Evolutionary conservation across 2,888 invertebrate species (phyloP).

Genomic region (Perizoma flavofasciatum): DNA sequence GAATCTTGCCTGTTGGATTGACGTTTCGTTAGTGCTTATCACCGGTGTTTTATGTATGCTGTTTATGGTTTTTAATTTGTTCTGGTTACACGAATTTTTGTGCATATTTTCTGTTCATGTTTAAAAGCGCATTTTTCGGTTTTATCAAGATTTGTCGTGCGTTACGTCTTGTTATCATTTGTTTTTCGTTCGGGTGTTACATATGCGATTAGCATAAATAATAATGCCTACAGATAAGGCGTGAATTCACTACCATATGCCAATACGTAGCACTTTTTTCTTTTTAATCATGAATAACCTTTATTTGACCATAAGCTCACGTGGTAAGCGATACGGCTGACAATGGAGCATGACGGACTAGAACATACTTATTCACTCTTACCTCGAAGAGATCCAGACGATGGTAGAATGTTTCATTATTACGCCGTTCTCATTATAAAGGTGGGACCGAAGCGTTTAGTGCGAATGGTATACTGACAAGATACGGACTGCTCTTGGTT

Average conservation of each 20-base stretch:
- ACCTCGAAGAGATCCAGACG: too few relatives aligned
- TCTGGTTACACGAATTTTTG: slow-evolving; percentile 54
- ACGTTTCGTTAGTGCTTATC: slow-evolving; percentile 18
- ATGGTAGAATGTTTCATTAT: too few relatives aligned
- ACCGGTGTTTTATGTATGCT: slow-evolving; percentile 37
- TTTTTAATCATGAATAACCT: background rate
- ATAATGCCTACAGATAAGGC: slow-evolving; percentile 28
- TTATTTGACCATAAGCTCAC: background rate
- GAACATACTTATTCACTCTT: too few relatives aligned
- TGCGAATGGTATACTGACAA: too few relatives aligned
- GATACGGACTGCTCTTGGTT: too few relatives aligned
- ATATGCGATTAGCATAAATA: slow-evolving; percentile 28
- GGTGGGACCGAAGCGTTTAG: too few relatives aligned
- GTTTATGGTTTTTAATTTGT: slow-evolving; percentile 52
- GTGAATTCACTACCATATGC: slow-evolving; percentile 17
- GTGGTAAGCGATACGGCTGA: too few relatives aligned
- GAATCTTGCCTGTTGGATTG: slow-evolving; percentile 26
- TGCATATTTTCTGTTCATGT: slow-evolving; percentile 13
- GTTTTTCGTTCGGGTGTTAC: slow-evolving; percentile 30
- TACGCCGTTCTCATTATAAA: too few relatives aligned
- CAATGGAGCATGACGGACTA: too few relatives aligned
- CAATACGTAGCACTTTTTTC: slow-evolving; percentile 2
- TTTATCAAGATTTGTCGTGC: slow-evolving; percentile 30
- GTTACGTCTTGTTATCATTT: slow-evolving; percentile 27
- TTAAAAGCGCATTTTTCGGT: slow-evolving; percentile 15